Percentiles rank a stretch among this genome's conserved stretches.
These are phyloP conservation scores for Platypus cylindrus DNA, from an alignment of 2,888 invertebrate species.

Conservation along the genomic window DNA sequence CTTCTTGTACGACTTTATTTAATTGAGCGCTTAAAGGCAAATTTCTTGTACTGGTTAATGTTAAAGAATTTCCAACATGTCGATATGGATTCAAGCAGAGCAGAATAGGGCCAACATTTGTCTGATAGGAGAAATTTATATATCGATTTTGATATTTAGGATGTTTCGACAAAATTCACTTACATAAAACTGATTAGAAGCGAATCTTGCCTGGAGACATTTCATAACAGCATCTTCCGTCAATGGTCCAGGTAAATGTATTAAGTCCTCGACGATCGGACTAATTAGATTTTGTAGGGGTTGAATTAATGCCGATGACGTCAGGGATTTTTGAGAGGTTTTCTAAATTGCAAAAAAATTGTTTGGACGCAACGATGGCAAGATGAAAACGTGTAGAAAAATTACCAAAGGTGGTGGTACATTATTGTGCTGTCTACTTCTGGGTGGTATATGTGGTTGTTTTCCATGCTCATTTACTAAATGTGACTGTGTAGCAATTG, in stretches of 20 bases:
- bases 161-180: conserved; percentile 34
- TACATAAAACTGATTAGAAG: conserved; percentile 76
- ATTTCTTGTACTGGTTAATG: conserved; percentile 60
- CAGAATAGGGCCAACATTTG: conserved; percentile 83
- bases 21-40: conserved; percentile 68
- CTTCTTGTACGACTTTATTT: conserved; percentile 80
- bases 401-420: conserved; percentile 18
- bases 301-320: conserved; percentile 8
- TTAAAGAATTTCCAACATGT: conserved; percentile 77
- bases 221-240: conserved; percentile 90
- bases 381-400: conserved; percentile 1
- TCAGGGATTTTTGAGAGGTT: no score
- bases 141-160: not conserved
- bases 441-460: conserved; percentile 34
- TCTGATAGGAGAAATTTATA: conserved; percentile 44
- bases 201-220: conserved; percentile 81
- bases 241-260: conserved; percentile 82
- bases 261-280: conserved; percentile 72
- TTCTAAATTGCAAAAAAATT: no score
- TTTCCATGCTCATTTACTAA: conserved; percentile 23
- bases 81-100: conserved; percentile 82
- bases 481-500: conserved; percentile 7
- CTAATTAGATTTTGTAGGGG: conserved; percentile 21
- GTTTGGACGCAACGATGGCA: no score
- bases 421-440: conserved; percentile 20